Percentiles rank a stretch among this genome's conserved stretches.
phyloP scores from a whole-genome alignment of 2,113 vertebrate genomes.

The Puma concolor region DNA sequence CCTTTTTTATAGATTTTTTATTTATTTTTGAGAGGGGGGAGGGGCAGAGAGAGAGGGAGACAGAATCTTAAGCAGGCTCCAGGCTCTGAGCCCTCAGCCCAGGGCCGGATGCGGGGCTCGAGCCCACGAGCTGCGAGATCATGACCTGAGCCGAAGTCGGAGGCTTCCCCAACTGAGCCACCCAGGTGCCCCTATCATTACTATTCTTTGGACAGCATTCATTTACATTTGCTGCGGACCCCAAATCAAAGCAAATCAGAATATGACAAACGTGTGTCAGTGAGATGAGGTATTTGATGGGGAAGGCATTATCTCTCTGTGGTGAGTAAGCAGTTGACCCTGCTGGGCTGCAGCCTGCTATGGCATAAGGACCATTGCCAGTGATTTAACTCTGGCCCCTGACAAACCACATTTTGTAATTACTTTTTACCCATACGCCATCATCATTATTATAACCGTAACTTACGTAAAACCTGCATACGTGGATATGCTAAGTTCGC shows the following conservation, averaged over 20 bases:
- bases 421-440: slow-evolving; percentile 57
- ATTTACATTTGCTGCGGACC: slow-evolving; percentile 44
- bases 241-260: slow-evolving; percentile 59
- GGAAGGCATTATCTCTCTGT: slow-evolving; percentile 18
- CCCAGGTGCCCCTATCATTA: not conserved
- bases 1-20: not conserved
- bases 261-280: not conserved
- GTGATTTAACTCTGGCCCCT: slow-evolving; percentile 57
- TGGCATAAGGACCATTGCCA: slow-evolving; percentile 45
- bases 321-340: slow-evolving; percentile 64
- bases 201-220: not conserved
- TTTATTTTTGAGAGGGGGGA: too few species aligned
- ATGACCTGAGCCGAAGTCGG: too few species aligned
- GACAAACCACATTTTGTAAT: slow-evolving; percentile 63
- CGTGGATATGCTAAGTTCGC: not conserved
- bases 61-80: too few species aligned
- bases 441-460: slow-evolving; percentile 28
- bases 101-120: too few species aligned
- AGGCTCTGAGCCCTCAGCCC: too few species aligned
- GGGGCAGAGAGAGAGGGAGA: too few species aligned
- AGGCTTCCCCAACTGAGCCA: too few species aligned
- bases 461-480: slow-evolving; percentile 31
- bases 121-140: too few species aligned
- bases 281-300: slow-evolving; percentile 41
- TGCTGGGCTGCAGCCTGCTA: slow-evolving; percentile 50